Base-by-base conservation (phyloP, 2,797 vertebrate species). In the Falco concolor region DNA sequence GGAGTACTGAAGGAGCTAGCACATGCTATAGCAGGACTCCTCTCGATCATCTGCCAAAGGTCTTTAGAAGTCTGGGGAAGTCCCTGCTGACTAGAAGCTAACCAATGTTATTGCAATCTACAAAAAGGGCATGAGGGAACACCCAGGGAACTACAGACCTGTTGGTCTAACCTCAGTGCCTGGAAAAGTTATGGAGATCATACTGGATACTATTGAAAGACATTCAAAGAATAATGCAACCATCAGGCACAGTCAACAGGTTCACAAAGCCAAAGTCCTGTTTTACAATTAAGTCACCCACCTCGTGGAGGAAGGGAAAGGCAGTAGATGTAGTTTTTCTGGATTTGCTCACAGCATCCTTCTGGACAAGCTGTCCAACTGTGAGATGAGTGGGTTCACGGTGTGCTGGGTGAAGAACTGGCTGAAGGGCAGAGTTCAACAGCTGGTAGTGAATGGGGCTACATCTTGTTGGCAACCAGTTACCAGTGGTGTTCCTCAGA, bases 291-390 rank as follows among this genome's bases (percentile, higher is more conserved):
- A 77, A 13, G 28, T 54, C 34, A 42, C 13, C 25, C 8, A 42
- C 20, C 8, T 54, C 9, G 3, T 3, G 20, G 23, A 65, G 44
- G 9, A 77, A 74, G 14, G 20, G 24, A 65, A 77, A 8, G 18
- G 18, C 4, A 1, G n/a, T 1, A 0, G 15, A 65, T 23, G 30
- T 7, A 77, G 25, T 47, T 74, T 54, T 68, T 64, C n/a, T 36
- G 18, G 38, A 77, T 65, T 73, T 10, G 18, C 7, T 65, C 15
- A 50, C 13, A 82, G 52, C 10, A 63, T 19, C 49, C 18, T 63
- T 82, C 54, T 0, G 0, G 40, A 68, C 20, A 54, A 60, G 23
- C 2, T 45, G 36, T 40, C 23, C 47, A 82, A 0, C 14, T 27
- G 14, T 32, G 23, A 10, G 23, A 65, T 16, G 6, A 77, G 22